A percentile compares a stretch with the other conserved stretches of the same genome.
Conservation (phyloP, 2,888 invertebrate genomes). For the Acrocera orbiculus region DNA sequence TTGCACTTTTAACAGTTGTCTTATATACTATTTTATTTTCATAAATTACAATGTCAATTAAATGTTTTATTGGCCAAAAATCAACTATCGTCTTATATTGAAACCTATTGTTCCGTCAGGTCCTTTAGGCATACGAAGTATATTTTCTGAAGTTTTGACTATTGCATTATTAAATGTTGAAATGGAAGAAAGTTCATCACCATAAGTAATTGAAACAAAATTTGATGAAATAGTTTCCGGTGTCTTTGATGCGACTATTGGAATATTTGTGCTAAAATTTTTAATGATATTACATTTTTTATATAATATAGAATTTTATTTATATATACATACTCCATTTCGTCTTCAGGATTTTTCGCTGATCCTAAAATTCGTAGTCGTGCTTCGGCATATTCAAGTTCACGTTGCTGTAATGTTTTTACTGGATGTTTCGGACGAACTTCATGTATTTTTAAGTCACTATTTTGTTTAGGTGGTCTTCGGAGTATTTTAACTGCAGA, state of each 20-base stretch:
- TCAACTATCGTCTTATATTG: slow-evolving; percentile 42
- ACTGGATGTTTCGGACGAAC: slow-evolving; percentile 54
- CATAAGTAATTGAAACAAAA: not conserved
- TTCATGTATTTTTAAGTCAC: slow-evolving; percentile 43
- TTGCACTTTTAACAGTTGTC: too few relatives aligned
- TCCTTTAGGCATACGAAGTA: slow-evolving; percentile 57
- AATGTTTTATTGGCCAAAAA: too few relatives aligned
- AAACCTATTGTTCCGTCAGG: slow-evolving; percentile 64
- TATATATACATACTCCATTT: slow-evolving; percentile 33
- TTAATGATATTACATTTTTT: not conserved
- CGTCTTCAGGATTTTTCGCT: slow-evolving; percentile 62
- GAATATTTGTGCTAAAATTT: too few relatives aligned
- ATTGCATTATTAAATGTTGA: too few relatives aligned
- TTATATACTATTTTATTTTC: too few relatives aligned
- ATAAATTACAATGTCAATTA: too few relatives aligned
- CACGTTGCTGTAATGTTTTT: slow-evolving; percentile 72
- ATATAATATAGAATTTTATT: not conserved
- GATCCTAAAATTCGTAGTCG: slow-evolving; percentile 78
- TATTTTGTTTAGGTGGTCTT: slow-evolving; percentile 39
- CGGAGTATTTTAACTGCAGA: slow-evolving; percentile 73
- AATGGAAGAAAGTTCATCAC: slow-evolving; percentile 2
- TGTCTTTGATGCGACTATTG: slow-evolving; percentile 7
- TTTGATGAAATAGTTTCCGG: not conserved
- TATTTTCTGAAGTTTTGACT: too few relatives aligned
- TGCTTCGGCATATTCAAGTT: slow-evolving; percentile 87